A percentile compares a stretch with the other conserved stretches of the same genome.
Evolutionary conservation across 2,113 vertebrate species (phyloP).

Genomic region (Leptobrachium leishanense): DNA sequence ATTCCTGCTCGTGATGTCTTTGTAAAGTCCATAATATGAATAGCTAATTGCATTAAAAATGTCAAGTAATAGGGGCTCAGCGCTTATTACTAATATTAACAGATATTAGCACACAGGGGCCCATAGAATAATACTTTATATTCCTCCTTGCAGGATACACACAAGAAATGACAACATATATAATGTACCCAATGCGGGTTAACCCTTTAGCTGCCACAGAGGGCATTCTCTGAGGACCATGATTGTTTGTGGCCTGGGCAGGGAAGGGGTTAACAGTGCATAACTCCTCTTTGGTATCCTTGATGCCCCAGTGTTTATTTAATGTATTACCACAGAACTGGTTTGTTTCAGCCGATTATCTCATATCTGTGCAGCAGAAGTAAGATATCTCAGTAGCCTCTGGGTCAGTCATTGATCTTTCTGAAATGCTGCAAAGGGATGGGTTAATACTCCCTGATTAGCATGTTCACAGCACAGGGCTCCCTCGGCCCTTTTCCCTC

Average conservation of each 20-base stretch:
- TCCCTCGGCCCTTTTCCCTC: constrained; percentile 51
- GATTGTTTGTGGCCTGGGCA: constrained; percentile 34
- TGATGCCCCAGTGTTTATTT: constrained; percentile 26
- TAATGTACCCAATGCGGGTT: neutral
- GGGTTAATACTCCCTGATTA: constrained; percentile 79
- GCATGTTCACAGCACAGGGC: constrained; percentile 69
- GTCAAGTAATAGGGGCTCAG: too few relatives aligned
- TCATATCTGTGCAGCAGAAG: constrained; percentile 62
- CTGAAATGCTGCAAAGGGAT: constrained; percentile 69
- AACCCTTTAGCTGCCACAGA: constrained; percentile 4
- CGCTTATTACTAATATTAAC: too few relatives aligned
- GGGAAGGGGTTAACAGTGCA: neutral
- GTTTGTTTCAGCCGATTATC: constrained; percentile 63
- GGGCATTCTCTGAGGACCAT: neutral
- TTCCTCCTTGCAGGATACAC: too few relatives aligned
- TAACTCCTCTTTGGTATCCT: neutral
- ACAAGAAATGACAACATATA: neutral
- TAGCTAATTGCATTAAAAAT: too few relatives aligned
- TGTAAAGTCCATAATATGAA: too few relatives aligned
- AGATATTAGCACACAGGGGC: too few relatives aligned
- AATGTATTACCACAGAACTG: constrained; percentile 46
- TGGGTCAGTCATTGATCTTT: constrained; percentile 68
- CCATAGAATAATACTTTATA: too few relatives aligned
- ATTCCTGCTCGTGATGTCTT: too few relatives aligned
- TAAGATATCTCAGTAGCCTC: constrained; percentile 56